Evolutionary conservation across 2,113 vertebrate genomes (phyloP).

Genomic region (Tringa solitaria): DNA sequence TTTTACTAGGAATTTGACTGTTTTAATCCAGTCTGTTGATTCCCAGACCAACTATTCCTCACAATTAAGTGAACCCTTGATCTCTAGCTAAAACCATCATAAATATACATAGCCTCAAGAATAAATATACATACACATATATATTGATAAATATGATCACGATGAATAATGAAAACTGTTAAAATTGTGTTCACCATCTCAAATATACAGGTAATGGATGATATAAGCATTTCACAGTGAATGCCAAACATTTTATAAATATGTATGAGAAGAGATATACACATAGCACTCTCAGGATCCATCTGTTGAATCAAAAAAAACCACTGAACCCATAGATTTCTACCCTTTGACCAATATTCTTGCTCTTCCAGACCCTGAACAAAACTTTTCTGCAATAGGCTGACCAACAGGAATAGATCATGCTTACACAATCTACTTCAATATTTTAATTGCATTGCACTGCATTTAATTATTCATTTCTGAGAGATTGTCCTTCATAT

Average conservation of each 20-base stretch:
- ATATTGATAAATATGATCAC: background rate
- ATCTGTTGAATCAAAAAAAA: background rate
- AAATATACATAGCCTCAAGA: background rate
- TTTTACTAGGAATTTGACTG: background rate
- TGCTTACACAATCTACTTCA: background rate
- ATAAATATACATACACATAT: background rate
- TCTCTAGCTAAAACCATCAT: background rate
- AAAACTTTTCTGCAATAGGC: background rate
- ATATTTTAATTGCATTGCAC: background rate
- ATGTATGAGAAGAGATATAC: background rate
- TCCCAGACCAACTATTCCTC: background rate
- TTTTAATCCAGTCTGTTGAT: background rate
- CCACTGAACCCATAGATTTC: background rate
- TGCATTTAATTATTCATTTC: background rate
- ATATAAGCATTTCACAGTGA: background rate
- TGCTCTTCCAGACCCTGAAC: background rate
- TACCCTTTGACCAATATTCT: background rate
- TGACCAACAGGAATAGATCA: background rate
- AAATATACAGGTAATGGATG: background rate
- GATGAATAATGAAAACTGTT: background rate
- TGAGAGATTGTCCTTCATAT: background rate
- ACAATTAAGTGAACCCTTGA: background rate
- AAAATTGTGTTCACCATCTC: background rate
- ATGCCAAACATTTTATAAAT: background rate
- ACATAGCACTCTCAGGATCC: background rate